Evolutionary conservation across 2,113 vertebrate species (phyloP).

Genomic region (Burhinus oedicnemus): DNA sequence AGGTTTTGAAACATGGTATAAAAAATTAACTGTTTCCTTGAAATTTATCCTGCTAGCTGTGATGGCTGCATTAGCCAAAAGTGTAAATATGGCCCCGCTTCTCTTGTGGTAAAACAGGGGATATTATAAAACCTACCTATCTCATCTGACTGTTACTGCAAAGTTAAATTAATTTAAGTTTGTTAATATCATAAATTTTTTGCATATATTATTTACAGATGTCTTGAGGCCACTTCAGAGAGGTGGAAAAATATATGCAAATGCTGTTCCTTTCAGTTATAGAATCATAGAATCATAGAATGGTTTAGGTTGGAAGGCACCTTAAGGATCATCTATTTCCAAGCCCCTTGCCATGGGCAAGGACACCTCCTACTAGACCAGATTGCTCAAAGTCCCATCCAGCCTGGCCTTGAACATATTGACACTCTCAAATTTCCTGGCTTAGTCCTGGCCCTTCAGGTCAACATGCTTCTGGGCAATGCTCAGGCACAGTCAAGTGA

Average conservation of each 20-base stretch:
- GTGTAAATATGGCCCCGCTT: not conserved
- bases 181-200: not conserved
- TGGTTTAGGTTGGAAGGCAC: too few species aligned
- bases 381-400: too few species aligned
- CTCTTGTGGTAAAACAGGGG: rapidly evolving
- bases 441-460: not conserved
- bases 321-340: too few species aligned
- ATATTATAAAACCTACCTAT: not conserved
- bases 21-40: not conserved
- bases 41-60: not conserved
- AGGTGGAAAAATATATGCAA: not conserved
- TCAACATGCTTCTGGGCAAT: not conserved
- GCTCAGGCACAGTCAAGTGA: not conserved
- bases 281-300: too few species aligned
- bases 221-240: not conserved
- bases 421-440: not conserved
- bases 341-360: too few species aligned
- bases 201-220: not conserved
- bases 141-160: not conserved
- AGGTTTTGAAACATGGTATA: not conserved
- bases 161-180: not conserved
- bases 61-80: not conserved
- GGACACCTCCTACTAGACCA: too few species aligned
- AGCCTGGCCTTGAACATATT: not conserved
- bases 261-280: not conserved